These are phyloP conservation scores for Astropecten irregularis DNA, from an alignment of 53 echinoderm and acorn worm genomes.

Conservation along the genomic window DNA sequence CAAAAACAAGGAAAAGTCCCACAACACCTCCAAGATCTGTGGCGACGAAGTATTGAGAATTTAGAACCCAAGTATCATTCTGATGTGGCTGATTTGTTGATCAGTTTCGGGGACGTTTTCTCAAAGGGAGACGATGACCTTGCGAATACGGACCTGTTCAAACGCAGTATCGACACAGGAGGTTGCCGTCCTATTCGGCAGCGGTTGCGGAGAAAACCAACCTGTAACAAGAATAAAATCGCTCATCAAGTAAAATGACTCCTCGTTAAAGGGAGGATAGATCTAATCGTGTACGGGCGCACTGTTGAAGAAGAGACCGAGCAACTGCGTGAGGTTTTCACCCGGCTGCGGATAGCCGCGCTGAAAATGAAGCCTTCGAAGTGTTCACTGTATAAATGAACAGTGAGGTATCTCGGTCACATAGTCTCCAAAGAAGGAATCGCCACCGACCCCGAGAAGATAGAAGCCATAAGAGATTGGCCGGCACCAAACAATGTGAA, in stretches of 20 bases:
- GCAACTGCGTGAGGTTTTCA: not conserved
- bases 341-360: not conserved
- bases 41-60: not conserved
- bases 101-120: slow-evolving; percentile 8
- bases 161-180: slow-evolving; percentile 12
- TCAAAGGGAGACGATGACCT: not conserved
- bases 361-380: not conserved
- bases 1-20: not conserved
- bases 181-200: not conserved
- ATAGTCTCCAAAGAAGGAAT: not conserved
- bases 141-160: not conserved
- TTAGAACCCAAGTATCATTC: not conserved
- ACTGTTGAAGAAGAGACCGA: not conserved
- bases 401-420: not conserved
- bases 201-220: not conserved
- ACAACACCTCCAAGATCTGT: not conserved
- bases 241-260: not conserved
- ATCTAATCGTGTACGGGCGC: slow-evolving; percentile 2
- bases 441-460: not conserved
- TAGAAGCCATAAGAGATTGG: not conserved
- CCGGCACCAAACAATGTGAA: not conserved
- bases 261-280: slow-evolving; percentile 1
- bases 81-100: not conserved
- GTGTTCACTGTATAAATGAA: not conserved
- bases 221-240: slow-evolving; percentile 10